Percentiles rank a stretch among this genome's conserved stretches.
These are phyloP conservation scores for Ericerus pela DNA, from an alignment of 1,140 invertebrate genomes.

Conservation along the genomic window DNA sequence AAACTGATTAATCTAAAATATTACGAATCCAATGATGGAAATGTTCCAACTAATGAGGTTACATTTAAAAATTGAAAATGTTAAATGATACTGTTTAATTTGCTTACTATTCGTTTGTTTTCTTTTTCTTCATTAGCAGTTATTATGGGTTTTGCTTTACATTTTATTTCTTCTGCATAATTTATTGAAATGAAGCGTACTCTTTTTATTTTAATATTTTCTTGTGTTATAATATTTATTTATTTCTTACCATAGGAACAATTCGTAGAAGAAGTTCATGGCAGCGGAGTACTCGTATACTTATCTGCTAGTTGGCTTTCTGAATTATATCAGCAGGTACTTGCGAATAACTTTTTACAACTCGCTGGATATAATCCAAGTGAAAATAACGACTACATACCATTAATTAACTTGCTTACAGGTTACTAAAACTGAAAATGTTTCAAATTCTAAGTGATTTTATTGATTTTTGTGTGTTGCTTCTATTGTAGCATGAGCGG, in stretches of 20 bases:
- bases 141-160: neutral
- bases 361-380: constrained; percentile 43
- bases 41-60: constrained; percentile 39
- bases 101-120: neutral
- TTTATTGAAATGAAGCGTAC: neutral
- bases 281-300: constrained; percentile 78
- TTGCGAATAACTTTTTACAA: constrained; percentile 58
- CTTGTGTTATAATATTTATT: constrained; percentile 21
- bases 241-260: constrained; percentile 44
- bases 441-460: no score
- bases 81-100: neutral
- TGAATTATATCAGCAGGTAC: constrained; percentile 73
- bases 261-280: constrained; percentile 80
- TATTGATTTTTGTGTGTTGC: no score
- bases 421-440: constrained; percentile 36
- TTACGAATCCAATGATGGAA: constrained; percentile 45
- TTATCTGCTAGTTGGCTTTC: constrained; percentile 80
- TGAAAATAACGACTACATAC: constrained; percentile 39
- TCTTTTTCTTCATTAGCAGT: neutral
- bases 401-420: constrained; percentile 59
- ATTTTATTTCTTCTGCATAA: neutral
- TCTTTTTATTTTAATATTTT: neutral
- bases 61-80: neutral
- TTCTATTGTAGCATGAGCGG: no score
- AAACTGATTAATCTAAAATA: constrained; percentile 61